Percentiles rank a stretch among this genome's conserved stretches.
Evolutionary conservation across 2,113 vertebrate genomes (phyloP).

Genomic region (Erythrocercus mccallii): DNA sequence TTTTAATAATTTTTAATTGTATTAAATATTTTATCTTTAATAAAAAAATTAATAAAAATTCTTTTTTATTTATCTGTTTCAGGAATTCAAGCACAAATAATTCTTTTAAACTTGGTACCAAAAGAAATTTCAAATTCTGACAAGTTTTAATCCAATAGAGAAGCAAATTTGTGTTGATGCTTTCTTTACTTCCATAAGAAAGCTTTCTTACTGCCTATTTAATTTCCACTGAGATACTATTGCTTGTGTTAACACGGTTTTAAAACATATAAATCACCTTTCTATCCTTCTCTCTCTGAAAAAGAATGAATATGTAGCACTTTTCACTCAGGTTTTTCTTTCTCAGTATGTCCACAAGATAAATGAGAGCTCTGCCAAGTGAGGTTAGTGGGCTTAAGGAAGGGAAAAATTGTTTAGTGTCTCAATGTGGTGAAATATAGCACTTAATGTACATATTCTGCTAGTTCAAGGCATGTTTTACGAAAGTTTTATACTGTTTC

Average conservation of each 20-base stretch:
- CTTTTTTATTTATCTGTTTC: background rate
- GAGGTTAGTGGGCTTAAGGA: background rate
- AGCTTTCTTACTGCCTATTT: background rate
- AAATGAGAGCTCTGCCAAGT: background rate
- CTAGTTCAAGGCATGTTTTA: background rate
- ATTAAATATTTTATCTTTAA: no score
- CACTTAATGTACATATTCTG: background rate
- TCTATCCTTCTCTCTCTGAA: background rate
- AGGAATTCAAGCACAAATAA: background rate
- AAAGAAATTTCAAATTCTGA: background rate
- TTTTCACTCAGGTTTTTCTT: background rate
- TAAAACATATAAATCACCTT: background rate
- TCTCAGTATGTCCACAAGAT: background rate
- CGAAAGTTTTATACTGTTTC: background rate
- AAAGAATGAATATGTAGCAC: background rate
- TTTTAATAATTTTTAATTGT: background rate
- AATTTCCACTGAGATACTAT: background rate
- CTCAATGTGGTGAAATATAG: background rate
- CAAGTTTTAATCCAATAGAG: background rate
- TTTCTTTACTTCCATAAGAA: background rate
- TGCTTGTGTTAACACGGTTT: background rate
- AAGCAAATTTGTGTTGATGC: background rate
- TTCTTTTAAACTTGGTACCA: background rate
- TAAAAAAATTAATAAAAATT: no score
- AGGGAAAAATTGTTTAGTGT: background rate